Evolutionary conservation across 2,888 invertebrate species (phyloP).

Genomic region (Apotomis turbidana): DNA sequence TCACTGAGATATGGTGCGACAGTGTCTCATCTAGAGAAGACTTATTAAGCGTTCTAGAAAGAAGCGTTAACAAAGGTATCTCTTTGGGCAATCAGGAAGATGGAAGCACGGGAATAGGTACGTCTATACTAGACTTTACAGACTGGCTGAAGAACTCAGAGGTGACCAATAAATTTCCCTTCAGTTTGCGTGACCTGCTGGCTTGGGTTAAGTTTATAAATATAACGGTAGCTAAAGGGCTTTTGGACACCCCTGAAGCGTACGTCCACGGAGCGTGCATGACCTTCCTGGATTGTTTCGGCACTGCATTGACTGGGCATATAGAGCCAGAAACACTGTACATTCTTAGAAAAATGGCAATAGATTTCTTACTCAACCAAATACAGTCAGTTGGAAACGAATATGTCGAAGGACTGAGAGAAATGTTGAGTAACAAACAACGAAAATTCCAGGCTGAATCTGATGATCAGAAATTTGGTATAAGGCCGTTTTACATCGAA

Average conservation of each 20-base stretch:
- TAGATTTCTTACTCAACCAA: constrained; percentile 83
- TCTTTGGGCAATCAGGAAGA: constrained; percentile 81
- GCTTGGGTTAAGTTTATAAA: constrained; percentile 97
- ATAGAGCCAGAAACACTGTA: constrained; percentile 84
- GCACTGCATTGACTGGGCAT: constrained; percentile 90
- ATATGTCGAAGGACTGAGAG: constrained; percentile 60
- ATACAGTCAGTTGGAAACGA: constrained; percentile 71
- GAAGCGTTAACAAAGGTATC: constrained; percentile 86
- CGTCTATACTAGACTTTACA: constrained; percentile 90
- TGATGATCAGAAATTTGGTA: constrained; percentile 84
- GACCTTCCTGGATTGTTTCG: constrained; percentile 95
- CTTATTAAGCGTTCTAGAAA: constrained; percentile 90
- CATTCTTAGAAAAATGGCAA: constrained; percentile 78
- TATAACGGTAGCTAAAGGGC: constrained; percentile 72
- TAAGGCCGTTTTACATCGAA: constrained; percentile 90
- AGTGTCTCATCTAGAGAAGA: constrained; percentile 89
- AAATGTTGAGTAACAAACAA: constrained; percentile 65
- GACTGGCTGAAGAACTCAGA: constrained; percentile 89
- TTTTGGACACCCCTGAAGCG: constrained; percentile 84
- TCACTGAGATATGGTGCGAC: constrained; percentile 99
- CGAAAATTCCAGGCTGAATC: constrained; percentile 65
- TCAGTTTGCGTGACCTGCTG: constrained; percentile 95
- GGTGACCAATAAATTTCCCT: constrained; percentile 90
- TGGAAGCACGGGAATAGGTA: constrained; percentile 85
- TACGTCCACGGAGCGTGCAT: constrained; percentile 96